Evolutionary conservation across 2,113 vertebrate species (phyloP).

Genomic region (Carassius gibelio): DNA sequence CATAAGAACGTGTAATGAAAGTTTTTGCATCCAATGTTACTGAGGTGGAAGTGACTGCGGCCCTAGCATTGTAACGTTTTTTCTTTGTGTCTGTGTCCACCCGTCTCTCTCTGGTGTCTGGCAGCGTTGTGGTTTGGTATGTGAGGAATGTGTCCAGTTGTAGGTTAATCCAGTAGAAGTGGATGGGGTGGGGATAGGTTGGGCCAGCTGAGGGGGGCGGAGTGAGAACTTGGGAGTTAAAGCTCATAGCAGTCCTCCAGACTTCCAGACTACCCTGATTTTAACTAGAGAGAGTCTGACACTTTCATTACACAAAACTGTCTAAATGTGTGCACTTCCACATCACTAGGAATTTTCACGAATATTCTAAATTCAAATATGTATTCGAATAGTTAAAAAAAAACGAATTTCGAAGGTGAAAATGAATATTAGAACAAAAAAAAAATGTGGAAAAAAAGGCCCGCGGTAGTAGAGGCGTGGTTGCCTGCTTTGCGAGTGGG

Average conservation of each 20-base stretch:
- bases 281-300: not conserved
- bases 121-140: constrained; percentile 57
- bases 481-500: too few relatives aligned
- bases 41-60: not conserved
- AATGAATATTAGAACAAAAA: too few relatives aligned
- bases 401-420: too few relatives aligned
- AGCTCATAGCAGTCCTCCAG: not conserved
- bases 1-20: constrained; percentile 29
- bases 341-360: too few relatives aligned
- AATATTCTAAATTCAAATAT: too few relatives aligned
- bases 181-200: constrained; percentile 28
- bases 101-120: constrained; percentile 32
- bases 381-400: too few relatives aligned
- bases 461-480: too few relatives aligned
- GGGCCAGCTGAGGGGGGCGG: constrained; percentile 1
- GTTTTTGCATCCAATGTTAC: constrained; percentile 1
- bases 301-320: too few relatives aligned
- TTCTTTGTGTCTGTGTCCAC: constrained; percentile 32
- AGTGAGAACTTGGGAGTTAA: constrained; percentile 4
- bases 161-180: constrained; percentile 46
- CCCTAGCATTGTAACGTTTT: not conserved
- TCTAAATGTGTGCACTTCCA: too few relatives aligned
- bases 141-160: constrained; percentile 52
- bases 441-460: too few relatives aligned
- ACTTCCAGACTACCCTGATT: not conserved